phyloP scores from a whole-genome alignment of 2,888 invertebrate genomes.

The Spodoptera picta region DNA sequence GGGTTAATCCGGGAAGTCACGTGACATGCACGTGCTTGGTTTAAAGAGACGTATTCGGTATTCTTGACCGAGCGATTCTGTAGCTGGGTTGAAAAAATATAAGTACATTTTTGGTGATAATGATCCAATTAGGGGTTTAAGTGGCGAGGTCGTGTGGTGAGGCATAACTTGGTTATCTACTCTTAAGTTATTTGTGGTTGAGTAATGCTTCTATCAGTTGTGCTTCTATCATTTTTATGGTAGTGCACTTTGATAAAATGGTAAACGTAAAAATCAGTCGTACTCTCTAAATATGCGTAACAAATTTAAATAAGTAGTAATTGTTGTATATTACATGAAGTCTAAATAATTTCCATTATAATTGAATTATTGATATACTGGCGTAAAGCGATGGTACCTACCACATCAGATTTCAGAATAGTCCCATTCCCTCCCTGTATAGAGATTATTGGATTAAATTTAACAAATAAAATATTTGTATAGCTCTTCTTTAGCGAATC shows the following conservation, averaged over 20 bases:
- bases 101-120: conserved; percentile 51
- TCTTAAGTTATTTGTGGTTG: conserved; percentile 3
- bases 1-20: conserved; percentile 85
- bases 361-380: conserved; percentile 9
- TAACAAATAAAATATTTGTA: conserved; percentile 51
- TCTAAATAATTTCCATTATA: neutral
- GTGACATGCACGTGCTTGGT: conserved; percentile 84
- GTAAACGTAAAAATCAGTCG: no score
- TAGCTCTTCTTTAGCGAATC: conserved; percentile 38
- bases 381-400: conserved; percentile 7
- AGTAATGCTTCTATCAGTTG: conserved; percentile 6
- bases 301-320: no score
- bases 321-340: no score
- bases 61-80: conserved; percentile 64
- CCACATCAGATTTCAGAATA: conserved; percentile 42
- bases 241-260: no score
- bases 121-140: conserved; percentile 53
- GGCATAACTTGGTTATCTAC: conserved; percentile 39
- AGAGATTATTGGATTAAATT: conserved; percentile 53
- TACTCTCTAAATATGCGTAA: no score
- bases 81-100: conserved; percentile 37
- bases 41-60: conserved; percentile 71
- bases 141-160: conserved; percentile 34
- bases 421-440: conserved; percentile 39
- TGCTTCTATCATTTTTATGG: no score